These are phyloP conservation scores for Lysandra bellargus DNA, from an alignment of 2,888 invertebrate species.

Conservation along the genomic window DNA sequence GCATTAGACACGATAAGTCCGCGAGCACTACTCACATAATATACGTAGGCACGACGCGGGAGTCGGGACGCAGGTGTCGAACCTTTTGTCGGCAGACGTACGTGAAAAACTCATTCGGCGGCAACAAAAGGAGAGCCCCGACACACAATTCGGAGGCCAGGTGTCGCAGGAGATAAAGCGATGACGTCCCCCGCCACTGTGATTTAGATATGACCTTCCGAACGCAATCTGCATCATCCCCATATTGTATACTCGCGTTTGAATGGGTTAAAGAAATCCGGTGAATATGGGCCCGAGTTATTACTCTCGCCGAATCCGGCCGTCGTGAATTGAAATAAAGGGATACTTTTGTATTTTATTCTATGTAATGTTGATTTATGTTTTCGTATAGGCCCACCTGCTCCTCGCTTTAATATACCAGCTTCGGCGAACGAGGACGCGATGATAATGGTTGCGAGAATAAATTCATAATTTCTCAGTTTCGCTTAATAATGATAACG, in stretches of 20 bases:
- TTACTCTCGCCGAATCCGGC: not conserved
- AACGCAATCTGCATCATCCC: constrained; percentile 67
- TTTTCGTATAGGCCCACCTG: not conserved
- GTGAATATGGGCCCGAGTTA: not conserved
- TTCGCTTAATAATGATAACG: constrained; percentile 10
- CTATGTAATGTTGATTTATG: constrained; percentile 3
- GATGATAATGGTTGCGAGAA: not conserved
- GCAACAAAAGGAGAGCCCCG: constrained; percentile 67
- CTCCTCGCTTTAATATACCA: constrained; percentile 7
- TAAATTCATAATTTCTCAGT: not conserved
- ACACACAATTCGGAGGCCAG: constrained; percentile 51
- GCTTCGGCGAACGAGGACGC: not conserved
- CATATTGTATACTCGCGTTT: constrained; percentile 9
- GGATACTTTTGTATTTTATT: constrained; percentile 12
- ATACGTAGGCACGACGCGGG: constrained; percentile 46
- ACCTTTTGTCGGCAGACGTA: constrained; percentile 58
- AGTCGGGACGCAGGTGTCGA: constrained; percentile 64
- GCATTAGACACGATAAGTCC: constrained; percentile 73
- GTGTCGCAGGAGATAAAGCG: constrained; percentile 73
- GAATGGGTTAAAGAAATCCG: constrained; percentile 27
- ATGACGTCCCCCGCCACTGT: constrained; percentile 65
- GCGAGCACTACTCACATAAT: constrained; percentile 46
- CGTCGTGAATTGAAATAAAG: not conserved
- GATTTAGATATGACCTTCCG: constrained; percentile 72
- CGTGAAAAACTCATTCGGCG: constrained; percentile 76